A percentile compares a stretch with the other conserved stretches of the same genome.
Evolutionary conservation across 2,113 vertebrate genomes (phyloP).

Genomic region (Platanista minor): DNA sequence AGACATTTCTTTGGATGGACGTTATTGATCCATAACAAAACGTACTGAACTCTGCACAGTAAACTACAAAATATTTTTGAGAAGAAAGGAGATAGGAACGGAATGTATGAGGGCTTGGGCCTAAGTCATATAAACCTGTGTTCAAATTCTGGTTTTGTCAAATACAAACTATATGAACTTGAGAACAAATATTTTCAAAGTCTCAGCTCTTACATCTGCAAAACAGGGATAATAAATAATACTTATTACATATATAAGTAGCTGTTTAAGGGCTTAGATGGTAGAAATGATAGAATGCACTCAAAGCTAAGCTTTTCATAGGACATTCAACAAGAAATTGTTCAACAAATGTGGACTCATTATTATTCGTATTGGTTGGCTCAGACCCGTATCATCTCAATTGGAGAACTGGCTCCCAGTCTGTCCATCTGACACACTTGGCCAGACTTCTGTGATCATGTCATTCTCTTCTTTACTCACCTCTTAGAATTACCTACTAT

Average conservation of each 20-base stretch:
- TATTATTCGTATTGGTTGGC: background rate
- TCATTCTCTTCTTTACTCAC: background rate
- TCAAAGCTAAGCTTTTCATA: background rate
- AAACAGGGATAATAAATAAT: background rate
- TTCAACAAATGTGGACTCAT: background rate
- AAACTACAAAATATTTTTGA: background rate
- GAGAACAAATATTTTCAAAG: background rate
- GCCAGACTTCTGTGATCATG: background rate
- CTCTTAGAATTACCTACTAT: background rate
- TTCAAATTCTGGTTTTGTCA: background rate
- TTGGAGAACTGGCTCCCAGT: background rate
- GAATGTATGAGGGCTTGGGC: background rate
- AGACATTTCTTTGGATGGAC: background rate
- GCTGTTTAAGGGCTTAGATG: background rate
- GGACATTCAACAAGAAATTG: background rate
- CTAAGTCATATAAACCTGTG: background rate
- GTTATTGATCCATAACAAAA: background rate
- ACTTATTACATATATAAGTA: background rate
- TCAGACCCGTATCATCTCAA: background rate
- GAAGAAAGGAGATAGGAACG: background rate
- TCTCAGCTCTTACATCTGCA: background rate
- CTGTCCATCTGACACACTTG: background rate
- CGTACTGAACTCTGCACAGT: background rate
- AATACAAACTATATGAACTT: background rate
- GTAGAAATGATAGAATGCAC: background rate